Evolutionary conservation across 2,888 invertebrate genomes (phyloP).

Genomic region (Xestia rhomboidea): DNA sequence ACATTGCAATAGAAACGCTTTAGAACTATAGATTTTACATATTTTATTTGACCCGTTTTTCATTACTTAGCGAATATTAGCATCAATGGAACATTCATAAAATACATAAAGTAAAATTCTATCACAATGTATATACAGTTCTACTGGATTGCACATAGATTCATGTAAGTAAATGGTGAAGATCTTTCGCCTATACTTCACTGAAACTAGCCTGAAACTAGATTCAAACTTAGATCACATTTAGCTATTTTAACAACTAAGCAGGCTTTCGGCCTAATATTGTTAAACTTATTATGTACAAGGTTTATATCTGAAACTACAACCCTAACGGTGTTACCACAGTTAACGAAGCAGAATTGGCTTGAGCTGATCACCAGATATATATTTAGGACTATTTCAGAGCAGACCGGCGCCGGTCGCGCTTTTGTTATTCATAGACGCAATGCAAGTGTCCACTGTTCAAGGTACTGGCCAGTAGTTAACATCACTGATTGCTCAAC

Average conservation of each 20-base stretch:
- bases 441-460: neutral
- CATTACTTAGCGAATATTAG: constrained; percentile 22
- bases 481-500: neutral
- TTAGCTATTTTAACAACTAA: constrained; percentile 49
- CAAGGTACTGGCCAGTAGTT: neutral
- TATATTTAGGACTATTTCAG: neutral
- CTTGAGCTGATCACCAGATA: neutral
- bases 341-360: neutral
- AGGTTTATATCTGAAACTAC: constrained; percentile 21
- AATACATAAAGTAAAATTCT: constrained; percentile 32
- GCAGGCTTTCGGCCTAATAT: constrained; percentile 6
- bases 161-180: constrained; percentile 4
- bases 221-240: constrained; percentile 50
- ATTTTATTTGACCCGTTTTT: constrained; percentile 24
- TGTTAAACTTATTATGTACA: constrained; percentile 25
- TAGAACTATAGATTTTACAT: neutral
- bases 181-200: neutral
- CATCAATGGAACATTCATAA: constrained; percentile 25
- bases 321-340: constrained; percentile 9
- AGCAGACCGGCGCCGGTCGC: neutral
- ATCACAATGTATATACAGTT: constrained; percentile 18
- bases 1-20: constrained; percentile 5
- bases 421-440: neutral
- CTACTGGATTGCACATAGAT: constrained; percentile 12
- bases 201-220: constrained; percentile 36